phyloP scores from a whole-genome alignment of 2,113 vertebrate genomes.

The Carollia perspicillata region DNA sequence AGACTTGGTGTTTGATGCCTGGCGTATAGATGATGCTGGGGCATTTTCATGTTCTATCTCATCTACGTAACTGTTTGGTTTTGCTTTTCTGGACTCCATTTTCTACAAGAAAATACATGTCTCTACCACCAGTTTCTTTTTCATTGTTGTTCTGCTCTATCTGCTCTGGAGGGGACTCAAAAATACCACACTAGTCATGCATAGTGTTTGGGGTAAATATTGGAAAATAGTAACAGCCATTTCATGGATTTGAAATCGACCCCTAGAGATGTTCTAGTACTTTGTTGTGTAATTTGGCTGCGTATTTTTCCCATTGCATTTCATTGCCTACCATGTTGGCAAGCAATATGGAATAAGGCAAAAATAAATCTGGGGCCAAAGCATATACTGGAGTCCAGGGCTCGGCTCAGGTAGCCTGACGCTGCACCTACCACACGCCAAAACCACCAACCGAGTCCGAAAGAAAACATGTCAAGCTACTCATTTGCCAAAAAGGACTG shows the following conservation, averaged over 20 bases:
- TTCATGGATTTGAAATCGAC: conserved; percentile 4
- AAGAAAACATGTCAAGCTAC: not conserved
- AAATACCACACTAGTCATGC: not conserved
- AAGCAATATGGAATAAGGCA: conserved; percentile 29
- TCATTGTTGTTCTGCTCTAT: not conserved
- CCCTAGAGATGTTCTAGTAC: not conserved
- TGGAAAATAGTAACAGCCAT: conserved; percentile 31
- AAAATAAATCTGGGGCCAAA: conserved; percentile 36
- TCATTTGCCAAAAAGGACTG: not conserved
- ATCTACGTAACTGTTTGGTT: not conserved
- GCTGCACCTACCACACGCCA: not conserved
- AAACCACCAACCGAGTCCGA: not conserved
- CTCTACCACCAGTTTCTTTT: not conserved
- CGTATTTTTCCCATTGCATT: not conserved
- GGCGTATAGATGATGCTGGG: rapidly evolving
- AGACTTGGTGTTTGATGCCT: not conserved
- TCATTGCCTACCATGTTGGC: conserved; percentile 39
- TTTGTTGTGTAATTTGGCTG: conserved; percentile 52
- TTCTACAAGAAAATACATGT: not conserved
- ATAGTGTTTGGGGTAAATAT: not conserved
- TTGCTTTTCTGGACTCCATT: not conserved
- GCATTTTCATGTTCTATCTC: not conserved
- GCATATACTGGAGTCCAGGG: not conserved
- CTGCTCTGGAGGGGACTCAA: not conserved
- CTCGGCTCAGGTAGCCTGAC: not conserved